These are phyloP conservation scores for Villa cingulata DNA, from an alignment of 2,888 invertebrate species.

Conservation along the genomic window DNA sequence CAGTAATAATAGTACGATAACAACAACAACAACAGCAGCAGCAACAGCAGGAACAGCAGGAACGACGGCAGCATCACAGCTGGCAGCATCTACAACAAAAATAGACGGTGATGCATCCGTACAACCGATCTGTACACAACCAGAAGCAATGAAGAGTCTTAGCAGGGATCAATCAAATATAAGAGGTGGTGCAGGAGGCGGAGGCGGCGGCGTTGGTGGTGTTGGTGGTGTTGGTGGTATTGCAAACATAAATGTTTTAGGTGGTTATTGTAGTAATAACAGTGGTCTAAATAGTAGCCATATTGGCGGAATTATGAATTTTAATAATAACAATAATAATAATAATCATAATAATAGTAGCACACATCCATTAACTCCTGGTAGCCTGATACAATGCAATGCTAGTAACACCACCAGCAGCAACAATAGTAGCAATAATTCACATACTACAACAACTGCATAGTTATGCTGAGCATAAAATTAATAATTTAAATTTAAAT, in stretches of 20 bases:
- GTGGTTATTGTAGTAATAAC: constrained; percentile 22
- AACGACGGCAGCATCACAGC: too few species aligned
- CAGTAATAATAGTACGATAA: not conserved
- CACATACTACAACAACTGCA: constrained; percentile 28
- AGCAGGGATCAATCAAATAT: constrained; percentile 17
- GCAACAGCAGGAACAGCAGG: too few species aligned
- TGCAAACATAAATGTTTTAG: constrained; percentile 10
- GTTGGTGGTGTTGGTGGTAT: constrained; percentile 15
- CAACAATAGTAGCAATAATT: constrained; percentile 21
- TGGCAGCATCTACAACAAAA: not conserved
- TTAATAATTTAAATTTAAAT: not conserved
- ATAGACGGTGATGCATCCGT: constrained; percentile 20
- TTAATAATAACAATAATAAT: constrained; percentile 8
- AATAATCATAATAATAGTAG: constrained; percentile 14
- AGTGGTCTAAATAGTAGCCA: constrained; percentile 7
- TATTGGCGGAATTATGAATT: constrained; percentile 10
- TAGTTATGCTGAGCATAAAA: constrained; percentile 18
- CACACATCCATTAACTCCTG: constrained; percentile 13
- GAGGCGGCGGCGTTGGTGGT: too few species aligned
- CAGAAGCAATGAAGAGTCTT: constrained; percentile 25
- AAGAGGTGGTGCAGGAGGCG: constrained; percentile 16
- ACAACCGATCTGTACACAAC: constrained; percentile 34
- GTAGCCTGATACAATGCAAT: constrained; percentile 31
- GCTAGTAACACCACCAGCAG: too few species aligned
- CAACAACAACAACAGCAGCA: not conserved